A percentile compares a stretch with the other conserved stretches of the same genome.
Evolutionary conservation across 2,797 vertebrate species (phyloP).

Genomic region (Thaleichthys pacificus): DNA sequence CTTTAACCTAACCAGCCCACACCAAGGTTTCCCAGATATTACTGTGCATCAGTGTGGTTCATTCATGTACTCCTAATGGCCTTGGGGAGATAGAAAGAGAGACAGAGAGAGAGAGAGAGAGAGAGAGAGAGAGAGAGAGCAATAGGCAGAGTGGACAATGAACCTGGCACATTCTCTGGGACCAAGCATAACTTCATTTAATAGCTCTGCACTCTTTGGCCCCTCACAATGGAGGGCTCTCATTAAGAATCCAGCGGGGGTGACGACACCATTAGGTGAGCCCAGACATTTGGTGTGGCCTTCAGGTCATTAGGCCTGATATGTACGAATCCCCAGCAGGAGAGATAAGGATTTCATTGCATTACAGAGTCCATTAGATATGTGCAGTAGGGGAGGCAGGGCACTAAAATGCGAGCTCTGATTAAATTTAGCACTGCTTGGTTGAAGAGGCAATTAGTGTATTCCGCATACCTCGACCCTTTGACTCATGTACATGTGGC

Average conservation of each 20-base stretch:
- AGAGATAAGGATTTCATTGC: conserved; percentile 74
- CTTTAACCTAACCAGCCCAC: conserved; percentile 41
- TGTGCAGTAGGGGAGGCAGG: conserved; percentile 57
- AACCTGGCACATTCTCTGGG: conserved; percentile 50
- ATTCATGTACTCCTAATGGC: conserved; percentile 16
- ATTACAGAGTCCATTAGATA: conserved; percentile 72
- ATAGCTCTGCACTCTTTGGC: conserved; percentile 55
- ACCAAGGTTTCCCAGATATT: conserved; percentile 49
- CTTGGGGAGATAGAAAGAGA: too few species aligned
- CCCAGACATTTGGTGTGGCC: conserved; percentile 53
- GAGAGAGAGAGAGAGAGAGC: not conserved
- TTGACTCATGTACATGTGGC: conserved; percentile 45
- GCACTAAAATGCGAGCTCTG: conserved; percentile 73
- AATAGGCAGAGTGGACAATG: conserved; percentile 26
- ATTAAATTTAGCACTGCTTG: conserved; percentile 72
- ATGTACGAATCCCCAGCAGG: conserved; percentile 53
- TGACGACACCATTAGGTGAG: conserved; percentile 68
- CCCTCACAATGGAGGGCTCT: conserved; percentile 58
- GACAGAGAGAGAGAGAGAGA: not conserved
- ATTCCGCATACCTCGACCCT: conserved; percentile 58
- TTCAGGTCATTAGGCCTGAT: conserved; percentile 70
- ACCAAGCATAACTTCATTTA: conserved; percentile 58
- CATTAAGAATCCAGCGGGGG: conserved; percentile 70
- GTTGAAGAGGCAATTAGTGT: conserved; percentile 73
- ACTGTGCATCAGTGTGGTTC: conserved; percentile 43